phyloP scores from a whole-genome alignment of 2,888 invertebrate species.

The Xanthorhoe spadicearia region DNA sequence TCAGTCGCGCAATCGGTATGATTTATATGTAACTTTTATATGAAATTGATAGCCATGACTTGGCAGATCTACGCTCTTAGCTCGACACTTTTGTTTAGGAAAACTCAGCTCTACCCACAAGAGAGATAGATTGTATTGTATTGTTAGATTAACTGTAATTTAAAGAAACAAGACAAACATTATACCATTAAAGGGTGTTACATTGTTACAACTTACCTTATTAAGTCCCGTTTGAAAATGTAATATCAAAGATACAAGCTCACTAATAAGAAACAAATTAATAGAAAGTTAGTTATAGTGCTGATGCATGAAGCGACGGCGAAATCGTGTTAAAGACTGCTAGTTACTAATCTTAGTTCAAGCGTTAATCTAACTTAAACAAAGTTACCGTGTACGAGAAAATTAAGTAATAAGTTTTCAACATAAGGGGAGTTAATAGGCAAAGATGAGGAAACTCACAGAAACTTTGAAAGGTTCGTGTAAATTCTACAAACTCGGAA shows the following conservation, averaged over 20 bases:
- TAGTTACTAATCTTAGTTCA: constrained; percentile 35
- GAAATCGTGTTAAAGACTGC: constrained; percentile 34
- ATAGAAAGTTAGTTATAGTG: constrained; percentile 23
- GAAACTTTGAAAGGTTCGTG: constrained; percentile 38
- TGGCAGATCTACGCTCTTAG: not conserved
- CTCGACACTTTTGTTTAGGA: not conserved
- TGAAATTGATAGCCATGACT: no score
- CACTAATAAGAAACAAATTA: not conserved
- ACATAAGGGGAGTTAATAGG: constrained; percentile 39
- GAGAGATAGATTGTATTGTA: not conserved
- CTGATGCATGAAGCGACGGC: constrained; percentile 22
- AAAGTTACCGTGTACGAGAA: constrained; percentile 38
- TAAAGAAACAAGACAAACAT: not conserved
- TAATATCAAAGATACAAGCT: constrained; percentile 22
- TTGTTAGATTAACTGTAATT: not conserved
- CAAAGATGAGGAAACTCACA: constrained; percentile 36
- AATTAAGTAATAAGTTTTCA: constrained; percentile 44
- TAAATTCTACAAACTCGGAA: constrained; percentile 37
- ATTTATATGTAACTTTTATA: no score
- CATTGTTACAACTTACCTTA: constrained; percentile 22
- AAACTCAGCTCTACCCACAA: not conserved
- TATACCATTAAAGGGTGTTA: not conserved
- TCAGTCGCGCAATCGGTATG: no score
- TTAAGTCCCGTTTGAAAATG: constrained; percentile 20
- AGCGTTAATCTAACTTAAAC: constrained; percentile 38